Evolutionary conservation across 2,888 invertebrate genomes (phyloP).

Genomic region (Dynastes grantii): DNA sequence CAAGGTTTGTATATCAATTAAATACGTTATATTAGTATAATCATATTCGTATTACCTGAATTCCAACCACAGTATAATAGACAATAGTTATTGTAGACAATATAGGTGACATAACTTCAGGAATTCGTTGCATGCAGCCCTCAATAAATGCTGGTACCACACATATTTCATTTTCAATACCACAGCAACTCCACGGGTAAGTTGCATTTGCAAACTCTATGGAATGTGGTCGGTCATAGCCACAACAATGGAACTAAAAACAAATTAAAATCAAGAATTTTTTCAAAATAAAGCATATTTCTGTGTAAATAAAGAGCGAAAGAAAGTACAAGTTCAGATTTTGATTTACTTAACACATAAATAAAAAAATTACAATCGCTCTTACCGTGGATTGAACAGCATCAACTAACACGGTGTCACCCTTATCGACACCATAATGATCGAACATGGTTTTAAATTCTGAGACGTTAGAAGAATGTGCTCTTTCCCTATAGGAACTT

Average conservation of each 20-base stretch:
- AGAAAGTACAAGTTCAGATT: too few species aligned
- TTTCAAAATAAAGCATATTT: not conserved
- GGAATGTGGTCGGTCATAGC: constrained; percentile 1
- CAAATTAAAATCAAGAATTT: not conserved
- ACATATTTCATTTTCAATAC: not conserved
- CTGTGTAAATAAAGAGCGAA: too few species aligned
- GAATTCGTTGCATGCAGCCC: not conserved
- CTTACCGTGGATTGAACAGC: constrained; percentile 20
- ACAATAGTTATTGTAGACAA: not conserved
- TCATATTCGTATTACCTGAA: constrained; percentile 1
- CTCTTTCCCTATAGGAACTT: constrained; percentile 12
- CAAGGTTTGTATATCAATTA: not conserved
- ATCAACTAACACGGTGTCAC: constrained; percentile 12
- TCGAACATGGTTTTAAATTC: constrained; percentile 14
- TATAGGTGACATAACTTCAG: constrained; percentile 13
- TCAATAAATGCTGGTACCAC: not conserved
- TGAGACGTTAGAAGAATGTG: not conserved
- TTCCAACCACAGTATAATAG: constrained; percentile 1
- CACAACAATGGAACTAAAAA: constrained; percentile 17
- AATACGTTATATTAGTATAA: not conserved
- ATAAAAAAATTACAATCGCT: too few species aligned
- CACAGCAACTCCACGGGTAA: constrained; percentile 32
- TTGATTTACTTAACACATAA: too few species aligned
- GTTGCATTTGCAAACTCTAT: constrained; percentile 13
- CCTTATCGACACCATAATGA: not conserved